Evolutionary conservation across 1,140 invertebrate species (phyloP), one percentile per base, ranked within the genome.

Genomic region (Zaprionus tsacasi): DNA sequence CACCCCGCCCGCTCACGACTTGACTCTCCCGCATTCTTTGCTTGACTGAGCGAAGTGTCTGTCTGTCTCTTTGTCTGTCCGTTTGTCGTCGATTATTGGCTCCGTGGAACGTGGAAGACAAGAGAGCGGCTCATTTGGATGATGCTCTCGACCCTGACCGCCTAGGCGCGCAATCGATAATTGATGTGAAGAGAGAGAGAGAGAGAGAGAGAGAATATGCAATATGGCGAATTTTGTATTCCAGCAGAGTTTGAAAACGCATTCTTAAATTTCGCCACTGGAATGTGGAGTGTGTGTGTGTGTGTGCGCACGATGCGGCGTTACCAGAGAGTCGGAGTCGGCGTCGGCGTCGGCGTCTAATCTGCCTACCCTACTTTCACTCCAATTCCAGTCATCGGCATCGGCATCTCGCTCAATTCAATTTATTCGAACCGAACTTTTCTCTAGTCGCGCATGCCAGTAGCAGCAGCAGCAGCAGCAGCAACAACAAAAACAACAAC

Each of bases 281-380:
- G 60, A 70, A 75, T 70, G 67, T 76, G 67, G 40, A 27, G 27
- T 63, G 15, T 66, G 21, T 21, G 21, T 21, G 21, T 30, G 27
- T 30, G 27, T 30, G 27, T 30, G 40, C 57, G 17, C 45, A 48
- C 48, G 38, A 56, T 17, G 30, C 6, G 57, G 13, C 35, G 57
- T 36, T 25, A 33, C 11, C 57, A 21, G 57, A 70, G 75, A 72
- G 70, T 27, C 30, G 13, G 3, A 50, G 69, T n/a, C 27, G 25
- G 17, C 52, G 36, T 56, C 70, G 64, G 13, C 50, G 60, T 52
- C 69, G 60, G 33, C 52, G 78, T 85, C 85, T 88, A 88, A 88
- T 88, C 85, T 88, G 85, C 85, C 85, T 88, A 86, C 82, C 82
- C 82, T 86, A 89, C 85, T 90, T 90, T 89, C 85, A 89, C 86